Evolutionary conservation across 1,140 invertebrate species (phyloP).

Genomic region (Lysiphlebus fabarum): DNA sequence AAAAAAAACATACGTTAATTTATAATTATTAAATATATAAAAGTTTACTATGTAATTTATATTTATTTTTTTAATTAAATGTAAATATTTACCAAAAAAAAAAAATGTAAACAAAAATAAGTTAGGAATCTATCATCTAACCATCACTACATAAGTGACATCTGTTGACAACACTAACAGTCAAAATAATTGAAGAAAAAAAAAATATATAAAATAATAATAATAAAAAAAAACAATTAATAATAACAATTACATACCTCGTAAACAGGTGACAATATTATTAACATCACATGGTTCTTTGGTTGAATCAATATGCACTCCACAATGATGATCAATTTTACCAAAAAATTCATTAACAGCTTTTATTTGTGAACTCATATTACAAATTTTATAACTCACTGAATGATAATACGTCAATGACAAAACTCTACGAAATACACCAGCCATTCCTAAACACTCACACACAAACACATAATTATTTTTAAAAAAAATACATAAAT

Average conservation of each 20-base stretch:
- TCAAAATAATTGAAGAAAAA: no score
- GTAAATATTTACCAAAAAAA: no score
- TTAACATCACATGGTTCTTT: slow-evolving; percentile 4
- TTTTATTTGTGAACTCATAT: neutral
- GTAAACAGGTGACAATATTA: slow-evolving; percentile 14
- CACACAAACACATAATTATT: slow-evolving; percentile 2
- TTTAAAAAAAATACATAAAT: neutral
- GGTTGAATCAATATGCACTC: slow-evolving; percentile 1
- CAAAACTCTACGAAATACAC: neutral
- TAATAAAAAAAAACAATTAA: slow-evolving; percentile 7
- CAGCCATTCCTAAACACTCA: neutral
- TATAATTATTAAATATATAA: no score
- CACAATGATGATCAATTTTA: slow-evolving; percentile 1
- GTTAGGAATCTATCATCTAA: no score
- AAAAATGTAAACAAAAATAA: no score
- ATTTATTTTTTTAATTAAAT: no score
- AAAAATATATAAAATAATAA: no score
- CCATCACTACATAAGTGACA: no score
- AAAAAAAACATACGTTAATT: slow-evolving; percentile 12
- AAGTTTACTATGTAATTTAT: no score
- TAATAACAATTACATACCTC: slow-evolving; percentile 11
- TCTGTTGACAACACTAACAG: no score
- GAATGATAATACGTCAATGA: no score
- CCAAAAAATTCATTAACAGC: neutral
- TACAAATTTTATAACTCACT: no score